Evolutionary conservation across 2,797 vertebrate species (phyloP).

Genomic region (Danio albolineatus): DNA sequence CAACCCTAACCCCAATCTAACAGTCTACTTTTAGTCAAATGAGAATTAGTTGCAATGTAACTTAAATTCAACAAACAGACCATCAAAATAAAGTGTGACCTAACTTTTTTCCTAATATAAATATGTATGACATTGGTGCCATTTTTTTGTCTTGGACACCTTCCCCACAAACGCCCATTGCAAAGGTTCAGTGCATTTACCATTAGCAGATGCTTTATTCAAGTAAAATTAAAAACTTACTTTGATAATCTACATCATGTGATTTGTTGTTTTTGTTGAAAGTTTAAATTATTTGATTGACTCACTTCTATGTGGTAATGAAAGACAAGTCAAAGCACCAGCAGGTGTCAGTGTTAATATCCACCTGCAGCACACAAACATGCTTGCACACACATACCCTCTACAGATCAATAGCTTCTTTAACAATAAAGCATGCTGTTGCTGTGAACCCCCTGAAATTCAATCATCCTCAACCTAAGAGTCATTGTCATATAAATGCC

Average conservation of each 20-base stretch:
- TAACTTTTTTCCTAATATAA: too few species aligned
- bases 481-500: background rate
- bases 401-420: background rate
- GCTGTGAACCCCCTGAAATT: background rate
- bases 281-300: background rate
- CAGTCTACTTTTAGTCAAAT: too few species aligned
- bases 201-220: too few species aligned
- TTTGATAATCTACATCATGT: background rate
- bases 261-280: background rate
- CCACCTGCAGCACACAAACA: background rate
- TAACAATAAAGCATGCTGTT: background rate
- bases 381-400: background rate
- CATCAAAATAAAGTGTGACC: too few species aligned
- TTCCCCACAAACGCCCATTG: too few species aligned
- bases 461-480: background rate
- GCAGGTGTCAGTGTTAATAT: conserved; percentile 18
- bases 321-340: background rate
- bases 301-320: background rate
- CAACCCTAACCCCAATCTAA: too few species aligned
- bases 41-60: too few species aligned
- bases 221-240: background rate
- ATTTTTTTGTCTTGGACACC: too few species aligned
- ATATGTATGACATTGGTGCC: too few species aligned
- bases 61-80: too few species aligned
- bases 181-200: too few species aligned